Base-by-base conservation (phyloP, 2,113 vertebrate genomes). In the Dendrocopos noguchii region DNA sequence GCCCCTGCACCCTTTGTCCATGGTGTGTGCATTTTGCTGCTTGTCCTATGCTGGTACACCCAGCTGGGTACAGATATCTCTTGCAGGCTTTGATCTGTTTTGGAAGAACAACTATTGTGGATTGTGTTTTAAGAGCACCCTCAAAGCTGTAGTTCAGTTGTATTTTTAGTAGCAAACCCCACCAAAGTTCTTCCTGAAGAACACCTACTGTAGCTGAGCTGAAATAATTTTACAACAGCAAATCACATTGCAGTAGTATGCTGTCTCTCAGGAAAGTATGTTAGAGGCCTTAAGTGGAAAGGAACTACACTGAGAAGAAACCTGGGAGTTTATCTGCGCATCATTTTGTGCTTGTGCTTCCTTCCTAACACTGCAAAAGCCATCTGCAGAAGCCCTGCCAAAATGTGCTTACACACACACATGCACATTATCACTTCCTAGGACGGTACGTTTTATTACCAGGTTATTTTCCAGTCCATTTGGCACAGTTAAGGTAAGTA, bases 381-480 rank as follows among this genome's bases (percentile, higher is more conserved):
- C 83, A 4, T 34, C 84, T 86, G 86, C 84, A 91, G 89, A 91
- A 89, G 73, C 93, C 73, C 87, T 90, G 80, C 5, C 50, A 95
- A 93, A 97, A 96, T 94, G 96, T 64, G 95, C 93, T 95, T 94
- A 75, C 84, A 80, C 81, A 66, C 89, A 88, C 81, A 83, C 52
- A 95, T 90, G 84, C 86, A 93, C 88, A 95, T 95, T 96, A 98
- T 94, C 95, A 73, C 95, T 96, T 91, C 10, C 60, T 95, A 96
- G 97, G 96, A 53, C 1, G 39, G 91, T 93, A 93, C 61, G 36
- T 97, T 96, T 98, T 98, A 97, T 98, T 97, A 97, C 94, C 80
- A 93, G 95, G 96, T 97, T 97, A 98, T 98, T 98, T 98, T 98
- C 97, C 97, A 97, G 96, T 97, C 98, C 97, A 97, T 98, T 98